Base-by-base conservation (phyloP, 2,797 vertebrate genomes). In the Delichon dasypus region DNA sequence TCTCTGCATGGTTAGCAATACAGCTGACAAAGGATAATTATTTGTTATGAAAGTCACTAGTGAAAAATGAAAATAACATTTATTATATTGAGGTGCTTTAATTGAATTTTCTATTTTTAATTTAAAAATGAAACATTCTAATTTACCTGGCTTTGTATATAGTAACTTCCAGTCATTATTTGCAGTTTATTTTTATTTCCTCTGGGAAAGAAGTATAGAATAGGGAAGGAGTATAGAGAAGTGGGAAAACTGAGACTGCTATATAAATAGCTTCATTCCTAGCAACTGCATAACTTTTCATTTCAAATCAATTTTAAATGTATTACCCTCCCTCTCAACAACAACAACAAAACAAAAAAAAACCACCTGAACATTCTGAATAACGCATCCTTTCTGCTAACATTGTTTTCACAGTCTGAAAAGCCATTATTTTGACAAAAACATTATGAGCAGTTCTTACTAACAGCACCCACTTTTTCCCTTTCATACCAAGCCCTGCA, bases 211-310 rank as follows among this genome's bases (percentile, higher is more conserved):
- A 16, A 76, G 25, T 61, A 87, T 4, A 88, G 74, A 86, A 89
- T 13, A 89, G 45, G 42, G 70, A 78, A 87, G 36, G 32, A 78
- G 26, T 50, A 71, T 23, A 50, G 74, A 50, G 74, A 93, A 93
- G 55, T 66, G 42, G 75, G 89, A 76, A 96, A 95, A 93, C 53
- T 60, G 60, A 90, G 60, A 62, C 77, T 85, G 77, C 77, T 90
- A 64, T 85, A 95, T 95, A 97, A 88, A 89, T 91, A 95, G 85
- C 74, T 90, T 82, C 45, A 64, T 87, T 95, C 85, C 57, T 90
- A 91, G 85, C 89, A 94, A 94, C 93, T 94, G 77, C 85, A n/a
- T 94, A 91, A 94, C 88, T 96, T 94, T 93, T 93, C 76, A 93
- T 90, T 94, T 95, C 74, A 94, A 94, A 96, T 91, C 60, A 84